A percentile compares a stretch with the other conserved stretches of the same genome.
Evolutionary conservation across 2,113 vertebrate species (phyloP).

Genomic region (Balaenoptera acutorostrata): DNA sequence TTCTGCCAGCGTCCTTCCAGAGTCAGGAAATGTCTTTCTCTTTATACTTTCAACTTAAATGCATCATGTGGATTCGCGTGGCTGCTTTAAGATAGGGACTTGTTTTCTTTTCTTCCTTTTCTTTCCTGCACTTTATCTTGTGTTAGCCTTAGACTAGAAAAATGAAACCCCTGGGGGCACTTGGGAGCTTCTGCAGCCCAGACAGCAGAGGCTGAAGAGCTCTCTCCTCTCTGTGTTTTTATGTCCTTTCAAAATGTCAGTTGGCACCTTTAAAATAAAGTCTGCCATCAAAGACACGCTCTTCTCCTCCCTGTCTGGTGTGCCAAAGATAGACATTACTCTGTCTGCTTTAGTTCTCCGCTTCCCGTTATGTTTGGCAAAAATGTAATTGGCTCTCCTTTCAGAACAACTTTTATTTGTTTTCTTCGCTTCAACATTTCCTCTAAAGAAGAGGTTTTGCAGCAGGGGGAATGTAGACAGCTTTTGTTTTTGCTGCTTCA

Average conservation of each 20-base stretch:
- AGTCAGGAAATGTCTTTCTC: background rate
- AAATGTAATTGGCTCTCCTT: slow-evolving; percentile 68
- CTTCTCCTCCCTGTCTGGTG: slow-evolving; percentile 58
- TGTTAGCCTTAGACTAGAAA: background rate
- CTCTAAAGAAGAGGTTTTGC: slow-evolving; percentile 23
- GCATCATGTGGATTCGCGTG: background rate
- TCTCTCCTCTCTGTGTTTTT: slow-evolving; percentile 40
- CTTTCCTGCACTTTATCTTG: slow-evolving; percentile 35
- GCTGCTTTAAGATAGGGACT: slow-evolving; percentile 42
- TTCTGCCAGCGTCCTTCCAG: background rate
- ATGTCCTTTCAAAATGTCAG: slow-evolving; percentile 68
- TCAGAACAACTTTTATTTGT: slow-evolving; percentile 65
- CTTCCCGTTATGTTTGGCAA: slow-evolving; percentile 67
- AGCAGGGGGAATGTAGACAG: background rate
- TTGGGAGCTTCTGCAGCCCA: slow-evolving; percentile 15
- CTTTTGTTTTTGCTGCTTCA: slow-evolving; percentile 8
- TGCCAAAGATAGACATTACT: slow-evolving; percentile 68
- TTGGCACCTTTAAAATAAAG: slow-evolving; percentile 70
- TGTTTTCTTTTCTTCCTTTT: slow-evolving; percentile 22
- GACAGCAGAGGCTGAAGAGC: slow-evolving; percentile 35
- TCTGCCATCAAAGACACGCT: slow-evolving; percentile 65
- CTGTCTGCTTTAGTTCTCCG: slow-evolving; percentile 63
- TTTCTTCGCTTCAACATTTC: slow-evolving; percentile 25
- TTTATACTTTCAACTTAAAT: background rate
- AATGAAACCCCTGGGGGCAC: slow-evolving; percentile 23